Evolutionary conservation across 2,113 vertebrate genomes (phyloP), one percentile per base, ranked within the genome.

Genomic region (Nothobranchius kuhntae): DNA sequence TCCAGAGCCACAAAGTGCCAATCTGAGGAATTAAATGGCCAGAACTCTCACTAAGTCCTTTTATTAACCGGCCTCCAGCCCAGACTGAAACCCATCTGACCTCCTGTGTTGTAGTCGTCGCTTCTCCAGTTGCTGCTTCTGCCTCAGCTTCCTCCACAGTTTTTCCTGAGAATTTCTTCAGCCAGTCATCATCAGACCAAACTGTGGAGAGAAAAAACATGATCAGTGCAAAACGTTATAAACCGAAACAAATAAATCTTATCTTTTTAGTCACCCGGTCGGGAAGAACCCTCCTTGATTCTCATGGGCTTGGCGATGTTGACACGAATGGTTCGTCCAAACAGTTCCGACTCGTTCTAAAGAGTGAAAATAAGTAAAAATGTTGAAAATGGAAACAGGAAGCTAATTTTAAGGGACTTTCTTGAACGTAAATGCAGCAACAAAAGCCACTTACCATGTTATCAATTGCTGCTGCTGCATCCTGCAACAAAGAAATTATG

Each of bases 91-190:
- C 15, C n/a, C 8, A 6, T 15, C 71, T 72, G 21, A 97, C 96
- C 91, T 98, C 96, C 68, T 94, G 92, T 0, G 86, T 90, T 42
- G 89, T 51, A 56, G 87, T 94, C 63, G 91, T 81, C 3, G 91
- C 78, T 35, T 91, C 87, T 45, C 92, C 95, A 2, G 83, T 66
- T 7, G 89, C 94, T 70, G 89, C 92, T 36, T 94, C 94, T 0
- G 85, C 93, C 46, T 95, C 92, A 1, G 91, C 94, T 78, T 98
- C 96, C 71, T 98, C 96, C 44, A 93, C 68, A 0, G 96, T 98
- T 86, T 98, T 99, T 17, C 98, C 98, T 0, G 97, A 97, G 84
- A 99, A 99, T 80, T 95, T 99, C 90, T 99, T 99, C 81, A 99
- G 84, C 97, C 98, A 99, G 61, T 99, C 97, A 0, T 99, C 98